Evolutionary conservation across 92 coral and sea anemone genomes (phyloP), one percentile per base, ranked within the genome.

Genomic region (Porites evermanni): DNA sequence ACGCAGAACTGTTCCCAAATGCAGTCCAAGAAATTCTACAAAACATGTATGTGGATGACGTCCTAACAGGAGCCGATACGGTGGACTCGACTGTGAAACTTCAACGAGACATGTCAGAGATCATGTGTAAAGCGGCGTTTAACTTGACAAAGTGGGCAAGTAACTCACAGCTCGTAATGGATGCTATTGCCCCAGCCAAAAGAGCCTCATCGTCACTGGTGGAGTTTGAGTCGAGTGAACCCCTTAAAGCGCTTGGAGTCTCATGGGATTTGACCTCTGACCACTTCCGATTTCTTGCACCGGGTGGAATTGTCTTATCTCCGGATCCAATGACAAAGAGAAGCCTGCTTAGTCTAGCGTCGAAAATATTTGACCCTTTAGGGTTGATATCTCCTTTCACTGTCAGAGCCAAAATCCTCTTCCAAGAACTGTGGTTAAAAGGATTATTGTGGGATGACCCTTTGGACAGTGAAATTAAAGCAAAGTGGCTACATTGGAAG

Each of bases 141-240:
- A 77, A 88, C 78, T 29, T 88, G 75, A 83, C 82, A n/a, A 88
- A 88, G 53, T 88, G 91, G 91, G 65, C 91, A 8, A 81, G 80
- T 21, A 88, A 88, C 44, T 88, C 87, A 8, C 12, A 72, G 60
- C 66, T 29, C 2, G 78, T 81, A 44, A 53, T 81, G 67, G 64
- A 72, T 29, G 4, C 69, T 64, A 88, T 80, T 20, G 87, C 20
- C 50, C 29, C 21, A 18, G 9, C 63, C 1, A 63, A 63, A 52
- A 64, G 77, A 76, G 72, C 75, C 2, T 7, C 67, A 3, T 16
- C 53, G 21, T 83, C 52, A 72, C 38, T 75, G 52, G 78, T 82
- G 24, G 24, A 70, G 47, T 67, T 44, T 17, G 78, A 75, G 26
- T 70, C 61, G 2, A 24, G 74, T 8, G 91, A 74, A 5, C 70